Percentiles rank a stretch among this genome's conserved stretches.
phyloP scores from a whole-genome alignment of 2,113 vertebrate genomes.

The Pachyramphus minor region DNA sequence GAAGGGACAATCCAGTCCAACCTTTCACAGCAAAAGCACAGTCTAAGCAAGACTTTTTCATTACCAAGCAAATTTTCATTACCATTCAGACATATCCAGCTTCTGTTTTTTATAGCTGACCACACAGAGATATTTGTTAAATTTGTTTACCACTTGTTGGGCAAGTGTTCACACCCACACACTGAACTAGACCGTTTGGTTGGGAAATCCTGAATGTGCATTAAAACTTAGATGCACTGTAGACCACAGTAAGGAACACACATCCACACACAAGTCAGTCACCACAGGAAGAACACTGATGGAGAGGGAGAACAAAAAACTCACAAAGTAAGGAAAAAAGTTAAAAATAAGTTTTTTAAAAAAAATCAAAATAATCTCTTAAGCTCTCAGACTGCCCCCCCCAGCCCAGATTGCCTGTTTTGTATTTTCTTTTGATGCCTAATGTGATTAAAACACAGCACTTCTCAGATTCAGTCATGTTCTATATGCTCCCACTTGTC shows the following conservation, averaged over 20 bases:
- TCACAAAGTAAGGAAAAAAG: neutral
- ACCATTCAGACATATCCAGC: neutral
- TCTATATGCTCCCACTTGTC: neutral
- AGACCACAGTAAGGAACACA: neutral
- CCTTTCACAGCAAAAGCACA: neutral
- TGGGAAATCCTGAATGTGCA: neutral
- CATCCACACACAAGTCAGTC: neutral
- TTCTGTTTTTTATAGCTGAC: neutral
- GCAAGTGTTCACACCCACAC: neutral
- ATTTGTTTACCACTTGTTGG: neutral
- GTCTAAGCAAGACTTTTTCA: neutral
- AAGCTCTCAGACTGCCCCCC: neutral
- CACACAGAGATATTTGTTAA: neutral
- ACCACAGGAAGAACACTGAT: neutral
- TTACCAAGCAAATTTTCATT: neutral
- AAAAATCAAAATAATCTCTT: neutral
- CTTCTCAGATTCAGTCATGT: no score
- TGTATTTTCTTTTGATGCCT: neutral
- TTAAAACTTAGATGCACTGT: neutral
- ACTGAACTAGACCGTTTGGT: neutral
- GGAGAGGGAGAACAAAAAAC: neutral
- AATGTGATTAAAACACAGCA: neutral
- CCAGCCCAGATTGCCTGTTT: neutral
- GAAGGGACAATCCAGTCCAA: neutral
- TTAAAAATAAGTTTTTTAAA: neutral